Conservation (phyloP, 2,797 vertebrate genomes). For the Mionectes olivaceus region DNA sequence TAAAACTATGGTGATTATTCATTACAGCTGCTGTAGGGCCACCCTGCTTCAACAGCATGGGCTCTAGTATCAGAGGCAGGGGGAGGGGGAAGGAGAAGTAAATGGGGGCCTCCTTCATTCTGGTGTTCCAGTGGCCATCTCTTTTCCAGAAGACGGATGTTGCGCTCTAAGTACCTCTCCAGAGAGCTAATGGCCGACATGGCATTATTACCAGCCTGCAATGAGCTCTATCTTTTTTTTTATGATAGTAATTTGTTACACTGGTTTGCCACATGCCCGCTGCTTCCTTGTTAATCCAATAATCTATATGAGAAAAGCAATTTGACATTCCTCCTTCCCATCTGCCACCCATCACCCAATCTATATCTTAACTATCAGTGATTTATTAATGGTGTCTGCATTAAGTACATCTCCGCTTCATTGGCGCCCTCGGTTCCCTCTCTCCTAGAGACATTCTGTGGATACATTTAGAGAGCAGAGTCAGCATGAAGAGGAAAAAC, state of each 20-base stretch:
- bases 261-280: slow-evolving; percentile 78
- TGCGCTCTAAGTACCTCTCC: slow-evolving; percentile 69
- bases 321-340: slow-evolving; percentile 82
- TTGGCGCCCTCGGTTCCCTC: slow-evolving; percentile 42
- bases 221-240: slow-evolving; percentile 78
- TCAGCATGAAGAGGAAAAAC: slow-evolving; percentile 52
- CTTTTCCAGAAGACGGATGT: slow-evolving; percentile 74
- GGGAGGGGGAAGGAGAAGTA: not conserved
- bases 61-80: not conserved
- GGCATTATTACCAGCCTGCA: slow-evolving; percentile 75
- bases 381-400: slow-evolving; percentile 80
- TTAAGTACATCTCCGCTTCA: slow-evolving; percentile 74
- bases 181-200: slow-evolving; percentile 73
- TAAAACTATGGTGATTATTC: slow-evolving; percentile 39
- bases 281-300: slow-evolving; percentile 85
- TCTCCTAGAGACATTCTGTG: slow-evolving; percentile 55
- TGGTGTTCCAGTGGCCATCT: slow-evolving; percentile 63
- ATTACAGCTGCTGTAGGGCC: slow-evolving; percentile 4
- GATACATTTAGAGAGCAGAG: slow-evolving; percentile 54
- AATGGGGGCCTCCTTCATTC: slow-evolving; percentile 18
- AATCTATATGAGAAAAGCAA: slow-evolving; percentile 87
- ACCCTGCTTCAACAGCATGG: not conserved
- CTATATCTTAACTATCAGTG: slow-evolving; percentile 84
- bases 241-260: slow-evolving; percentile 83
- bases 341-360: slow-evolving; percentile 83